Conservation (phyloP, 2,888 invertebrate genomes). For the Scaptodrosophila latifasciaeformis region DNA sequence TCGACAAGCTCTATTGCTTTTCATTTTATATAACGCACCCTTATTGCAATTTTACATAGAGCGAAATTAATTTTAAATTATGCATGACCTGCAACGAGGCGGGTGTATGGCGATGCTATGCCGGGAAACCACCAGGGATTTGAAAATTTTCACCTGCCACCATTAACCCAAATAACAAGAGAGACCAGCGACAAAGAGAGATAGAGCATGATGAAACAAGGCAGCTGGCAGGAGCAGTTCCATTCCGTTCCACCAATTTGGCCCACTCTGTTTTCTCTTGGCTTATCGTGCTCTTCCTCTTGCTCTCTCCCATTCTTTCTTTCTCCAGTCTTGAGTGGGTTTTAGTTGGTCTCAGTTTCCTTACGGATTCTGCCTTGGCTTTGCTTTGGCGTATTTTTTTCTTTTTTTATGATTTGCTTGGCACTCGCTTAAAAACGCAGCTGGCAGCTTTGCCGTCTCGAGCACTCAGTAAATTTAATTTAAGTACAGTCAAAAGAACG, state of each 20-base stretch:
- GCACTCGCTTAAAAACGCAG: background rate
- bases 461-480: slow-evolving; percentile 22
- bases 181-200: background rate
- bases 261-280: background rate
- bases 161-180: slow-evolving; percentile 44
- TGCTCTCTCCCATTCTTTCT: too few species aligned
- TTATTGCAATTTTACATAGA: slow-evolving; percentile 46
- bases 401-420: slow-evolving; percentile 2
- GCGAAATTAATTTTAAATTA: slow-evolving; percentile 67
- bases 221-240: slow-evolving; percentile 3
- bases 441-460: background rate
- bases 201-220: slow-evolving; percentile 4
- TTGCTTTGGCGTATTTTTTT: too few species aligned
- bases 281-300: too few species aligned
- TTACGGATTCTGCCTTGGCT: too few species aligned
- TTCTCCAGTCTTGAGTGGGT: too few species aligned
- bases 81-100: slow-evolving; percentile 49
- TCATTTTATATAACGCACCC: slow-evolving; percentile 14
- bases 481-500: slow-evolving; percentile 9
- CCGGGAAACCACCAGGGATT: slow-evolving; percentile 54
- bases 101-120: background rate
- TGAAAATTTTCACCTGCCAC: slow-evolving; percentile 59
- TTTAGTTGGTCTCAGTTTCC: too few species aligned
- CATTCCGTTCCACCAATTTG: too few species aligned
- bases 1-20: slow-evolving; percentile 18